phyloP scores from a whole-genome alignment of 1,140 invertebrate species.

The Anastrepha ludens region DNA sequence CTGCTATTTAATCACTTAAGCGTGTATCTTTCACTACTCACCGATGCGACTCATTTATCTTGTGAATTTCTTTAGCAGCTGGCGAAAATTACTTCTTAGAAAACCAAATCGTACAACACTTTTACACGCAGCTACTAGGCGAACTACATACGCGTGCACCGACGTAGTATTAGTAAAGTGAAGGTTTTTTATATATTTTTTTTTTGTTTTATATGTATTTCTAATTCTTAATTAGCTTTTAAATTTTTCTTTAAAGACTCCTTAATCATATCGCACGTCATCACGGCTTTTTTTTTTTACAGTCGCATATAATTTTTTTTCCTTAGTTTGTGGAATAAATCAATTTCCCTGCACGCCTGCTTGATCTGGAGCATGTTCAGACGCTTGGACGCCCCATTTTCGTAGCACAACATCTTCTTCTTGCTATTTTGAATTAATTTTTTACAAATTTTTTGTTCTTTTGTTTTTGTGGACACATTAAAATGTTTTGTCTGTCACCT shows the following conservation, averaged over 20 bases:
- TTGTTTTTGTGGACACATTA: neutral
- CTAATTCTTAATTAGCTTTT: neutral
- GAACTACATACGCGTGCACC: neutral
- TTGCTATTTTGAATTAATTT: neutral
- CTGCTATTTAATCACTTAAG: slow-evolving; percentile 27
- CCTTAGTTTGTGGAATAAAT: neutral
- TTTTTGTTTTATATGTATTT: neutral
- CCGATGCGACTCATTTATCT: neutral
- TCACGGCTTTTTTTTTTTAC: no score
- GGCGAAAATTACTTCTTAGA: slow-evolving; percentile 3
- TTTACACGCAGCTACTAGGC: neutral
- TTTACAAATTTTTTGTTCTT: neutral
- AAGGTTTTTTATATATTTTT: neutral
- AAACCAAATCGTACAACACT: neutral
- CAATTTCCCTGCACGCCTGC: neutral
- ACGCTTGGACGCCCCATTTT: slow-evolving; percentile 43
- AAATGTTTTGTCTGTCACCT: slow-evolving; percentile 34
- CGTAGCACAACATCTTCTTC: neutral
- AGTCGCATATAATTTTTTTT: neutral
- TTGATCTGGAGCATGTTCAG: neutral
- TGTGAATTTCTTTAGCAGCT: neutral
- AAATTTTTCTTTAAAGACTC: no score
- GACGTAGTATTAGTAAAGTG: neutral
- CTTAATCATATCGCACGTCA: no score
- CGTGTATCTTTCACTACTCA: neutral